phyloP scores from a whole-genome alignment of 2,797 vertebrate genomes.

The Dipus sagitta region DNA sequence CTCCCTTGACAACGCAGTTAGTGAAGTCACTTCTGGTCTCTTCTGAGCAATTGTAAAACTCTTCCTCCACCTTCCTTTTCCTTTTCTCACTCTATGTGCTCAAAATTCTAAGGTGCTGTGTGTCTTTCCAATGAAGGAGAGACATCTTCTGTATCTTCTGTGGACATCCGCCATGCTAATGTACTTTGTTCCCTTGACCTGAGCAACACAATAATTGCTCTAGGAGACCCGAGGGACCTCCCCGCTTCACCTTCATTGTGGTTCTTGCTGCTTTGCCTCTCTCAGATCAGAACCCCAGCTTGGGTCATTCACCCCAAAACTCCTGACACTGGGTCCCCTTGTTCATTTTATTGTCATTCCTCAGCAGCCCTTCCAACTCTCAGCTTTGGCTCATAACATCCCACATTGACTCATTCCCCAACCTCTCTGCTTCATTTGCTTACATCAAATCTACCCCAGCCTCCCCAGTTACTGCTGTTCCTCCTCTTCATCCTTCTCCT shows the following conservation, averaged over 20 bases:
- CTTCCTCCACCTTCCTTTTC: not conserved
- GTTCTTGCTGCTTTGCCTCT: not conserved
- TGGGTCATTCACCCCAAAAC: not conserved
- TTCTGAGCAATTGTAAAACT: not conserved
- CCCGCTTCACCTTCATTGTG: not conserved
- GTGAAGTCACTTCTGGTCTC: not conserved
- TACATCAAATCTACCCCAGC: not conserved
- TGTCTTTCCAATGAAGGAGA: not conserved
- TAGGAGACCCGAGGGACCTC: not conserved
- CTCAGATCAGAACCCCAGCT: not conserved
- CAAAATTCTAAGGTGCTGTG: not conserved
- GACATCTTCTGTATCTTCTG: not conserved
- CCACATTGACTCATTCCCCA: not conserved
- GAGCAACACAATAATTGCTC: not conserved
- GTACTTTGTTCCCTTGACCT: not conserved
- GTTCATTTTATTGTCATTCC: not conserved
- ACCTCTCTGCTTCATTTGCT: not conserved
- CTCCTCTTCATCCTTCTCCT: too few relatives aligned
- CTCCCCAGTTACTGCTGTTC: too few relatives aligned
- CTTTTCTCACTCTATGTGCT: not conserved
- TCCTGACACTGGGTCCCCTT: not conserved
- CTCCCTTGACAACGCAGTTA: not conserved
- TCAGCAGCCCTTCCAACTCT: not conserved
- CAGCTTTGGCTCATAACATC: not conserved
- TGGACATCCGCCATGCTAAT: not conserved